Evolutionary conservation across 2,113 vertebrate species (phyloP).

Genomic region (Paracanthobrama guichenoti): DNA sequence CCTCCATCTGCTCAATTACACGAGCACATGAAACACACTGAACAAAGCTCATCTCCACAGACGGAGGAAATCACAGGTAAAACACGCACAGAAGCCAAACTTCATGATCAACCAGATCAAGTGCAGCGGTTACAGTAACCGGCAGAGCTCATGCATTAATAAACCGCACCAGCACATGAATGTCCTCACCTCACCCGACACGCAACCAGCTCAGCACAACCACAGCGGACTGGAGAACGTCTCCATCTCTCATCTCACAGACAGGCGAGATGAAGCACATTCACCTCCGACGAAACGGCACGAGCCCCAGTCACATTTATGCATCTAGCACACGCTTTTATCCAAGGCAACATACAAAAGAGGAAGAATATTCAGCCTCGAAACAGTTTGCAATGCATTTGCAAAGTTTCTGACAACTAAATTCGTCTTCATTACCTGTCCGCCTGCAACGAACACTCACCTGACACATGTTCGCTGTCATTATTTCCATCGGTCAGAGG

Average conservation of each 20-base stretch:
- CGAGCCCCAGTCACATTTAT: too few species aligned
- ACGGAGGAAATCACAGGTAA: too few species aligned
- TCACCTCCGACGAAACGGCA: background rate
- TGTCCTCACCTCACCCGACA: background rate
- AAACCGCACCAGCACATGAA: background rate
- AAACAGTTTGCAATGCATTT: too few species aligned
- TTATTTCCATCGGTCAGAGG: conserved; percentile 65
- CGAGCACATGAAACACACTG: too few species aligned
- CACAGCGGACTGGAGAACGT: background rate
- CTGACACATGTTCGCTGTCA: conserved; percentile 69
- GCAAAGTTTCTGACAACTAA: background rate
- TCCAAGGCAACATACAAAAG: background rate
- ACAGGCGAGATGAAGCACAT: background rate
- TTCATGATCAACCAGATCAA: background rate
- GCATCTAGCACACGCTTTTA: background rate
- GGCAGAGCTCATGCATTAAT: background rate
- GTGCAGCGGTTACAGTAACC: background rate
- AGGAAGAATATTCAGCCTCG: too few species aligned
- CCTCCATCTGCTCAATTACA: too few species aligned
- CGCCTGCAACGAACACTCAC: conserved; percentile 61
- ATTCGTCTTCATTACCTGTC: background rate
- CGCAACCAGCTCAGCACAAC: too few species aligned
- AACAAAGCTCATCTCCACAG: background rate
- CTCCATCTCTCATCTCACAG: background rate
- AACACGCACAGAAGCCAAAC: background rate